phyloP scores from a whole-genome alignment of 2,113 vertebrate genomes.

The Camelus bactrianus region DNA sequence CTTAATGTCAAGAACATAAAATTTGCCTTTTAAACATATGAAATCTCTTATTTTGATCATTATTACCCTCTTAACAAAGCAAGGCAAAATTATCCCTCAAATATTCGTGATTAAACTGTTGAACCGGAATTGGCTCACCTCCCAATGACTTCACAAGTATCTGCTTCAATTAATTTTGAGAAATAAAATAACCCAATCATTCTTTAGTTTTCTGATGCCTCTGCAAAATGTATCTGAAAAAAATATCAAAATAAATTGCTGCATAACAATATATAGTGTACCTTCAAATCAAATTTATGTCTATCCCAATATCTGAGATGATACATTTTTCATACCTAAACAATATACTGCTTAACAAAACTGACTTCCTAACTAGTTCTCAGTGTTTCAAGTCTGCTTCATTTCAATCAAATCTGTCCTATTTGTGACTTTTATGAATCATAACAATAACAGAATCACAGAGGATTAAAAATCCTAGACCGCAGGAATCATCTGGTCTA shows the following conservation, averaged over 20 bases:
- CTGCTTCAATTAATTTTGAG: constrained; percentile 82
- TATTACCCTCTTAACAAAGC: constrained; percentile 71
- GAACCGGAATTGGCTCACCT: constrained; percentile 82
- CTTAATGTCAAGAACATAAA: constrained; percentile 68
- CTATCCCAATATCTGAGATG: constrained; percentile 62
- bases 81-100: constrained; percentile 80
- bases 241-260: constrained; percentile 83
- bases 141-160: constrained; percentile 84
- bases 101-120: constrained; percentile 80
- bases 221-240: constrained; percentile 84
- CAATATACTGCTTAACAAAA: constrained; percentile 58
- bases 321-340: constrained; percentile 44
- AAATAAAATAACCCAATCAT: constrained; percentile 84
- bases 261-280: constrained; percentile 75
- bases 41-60: constrained; percentile 62
- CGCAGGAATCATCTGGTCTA: constrained; percentile 35
- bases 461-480: constrained; percentile 49
- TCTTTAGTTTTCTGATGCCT: constrained; percentile 82
- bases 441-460: constrained; percentile 56
- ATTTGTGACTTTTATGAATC: constrained; percentile 53
- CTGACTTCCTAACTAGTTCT: constrained; percentile 34
- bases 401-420: constrained; percentile 52
- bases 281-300: constrained; percentile 75
- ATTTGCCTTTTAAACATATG: constrained; percentile 70
- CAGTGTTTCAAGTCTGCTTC: constrained; percentile 53